Evolutionary conservation across 2,797 vertebrate genomes (phyloP).

Genomic region (Pangasius macronema): DNA sequence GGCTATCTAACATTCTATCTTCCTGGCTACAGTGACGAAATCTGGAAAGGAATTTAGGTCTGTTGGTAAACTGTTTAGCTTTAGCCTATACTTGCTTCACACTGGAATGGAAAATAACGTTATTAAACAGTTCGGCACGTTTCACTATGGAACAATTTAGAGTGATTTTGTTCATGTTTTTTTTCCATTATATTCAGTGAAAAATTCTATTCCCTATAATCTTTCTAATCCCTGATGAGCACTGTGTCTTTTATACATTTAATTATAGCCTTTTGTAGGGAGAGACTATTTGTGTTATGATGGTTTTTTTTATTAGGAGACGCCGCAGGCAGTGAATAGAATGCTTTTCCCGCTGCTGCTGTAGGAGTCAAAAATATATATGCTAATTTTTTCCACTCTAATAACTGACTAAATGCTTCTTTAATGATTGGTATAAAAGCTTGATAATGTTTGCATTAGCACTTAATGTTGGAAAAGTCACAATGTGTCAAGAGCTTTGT

Average conservation of each 20-base stretch:
- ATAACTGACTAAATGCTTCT: slow-evolving; percentile 48
- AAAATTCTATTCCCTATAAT: slow-evolving; percentile 1
- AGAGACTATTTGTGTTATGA: slow-evolving; percentile 64
- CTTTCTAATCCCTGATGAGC: slow-evolving; percentile 12
- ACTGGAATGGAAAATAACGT: neutral
- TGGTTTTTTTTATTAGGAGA: slow-evolving; percentile 53
- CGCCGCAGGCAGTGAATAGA: slow-evolving; percentile 61
- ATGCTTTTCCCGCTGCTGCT: slow-evolving; percentile 23
- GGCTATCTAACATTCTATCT: neutral
- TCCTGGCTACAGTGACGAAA: too few species aligned
- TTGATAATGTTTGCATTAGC: slow-evolving; percentile 35
- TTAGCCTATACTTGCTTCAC: neutral
- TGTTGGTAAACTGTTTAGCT: neutral
- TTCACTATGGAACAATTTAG: neutral
- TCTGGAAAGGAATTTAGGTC: neutral
- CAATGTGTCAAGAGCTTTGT: slow-evolving; percentile 47
- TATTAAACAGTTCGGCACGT: neutral
- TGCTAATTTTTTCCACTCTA: slow-evolving; percentile 59
- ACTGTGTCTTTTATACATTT: slow-evolving; percentile 1
- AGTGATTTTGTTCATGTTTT: neutral
- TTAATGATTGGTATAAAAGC: slow-evolving; percentile 46
- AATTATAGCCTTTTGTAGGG: slow-evolving; percentile 38
- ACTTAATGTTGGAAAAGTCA: slow-evolving; percentile 43
- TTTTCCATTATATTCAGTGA: neutral
- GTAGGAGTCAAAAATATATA: slow-evolving; percentile 49